Percentiles rank a stretch among this genome's conserved stretches.
phyloP scores from a whole-genome alignment of 1,140 invertebrate species.

The Cotesia chilonis region DNA sequence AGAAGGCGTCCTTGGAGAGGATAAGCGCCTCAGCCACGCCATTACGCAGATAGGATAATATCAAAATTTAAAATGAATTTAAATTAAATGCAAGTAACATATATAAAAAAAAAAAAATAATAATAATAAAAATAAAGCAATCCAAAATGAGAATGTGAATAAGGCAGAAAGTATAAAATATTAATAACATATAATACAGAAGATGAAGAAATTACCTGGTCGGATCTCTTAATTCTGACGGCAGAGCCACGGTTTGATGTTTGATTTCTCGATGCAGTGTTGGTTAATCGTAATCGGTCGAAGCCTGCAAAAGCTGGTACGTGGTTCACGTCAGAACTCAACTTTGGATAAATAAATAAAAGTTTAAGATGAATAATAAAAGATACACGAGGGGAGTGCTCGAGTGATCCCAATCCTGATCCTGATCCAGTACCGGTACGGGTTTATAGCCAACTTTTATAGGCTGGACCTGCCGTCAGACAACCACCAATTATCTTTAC shows the following conservation, averaged over 20 bases:
- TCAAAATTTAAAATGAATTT: no score
- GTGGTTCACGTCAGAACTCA: no score
- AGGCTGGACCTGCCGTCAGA: conserved; percentile 44
- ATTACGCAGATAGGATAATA: conserved; percentile 15
- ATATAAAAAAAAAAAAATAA: neutral
- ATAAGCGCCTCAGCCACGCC: conserved; percentile 29
- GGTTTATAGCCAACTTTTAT: conserved; percentile 33
- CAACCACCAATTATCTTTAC: conserved; percentile 63
- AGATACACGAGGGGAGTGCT: conserved; percentile 10
- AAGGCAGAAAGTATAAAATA: conserved; percentile 32
- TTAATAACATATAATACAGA: no score
- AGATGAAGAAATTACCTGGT: conserved; percentile 62
- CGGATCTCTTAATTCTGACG: conserved; percentile 63
- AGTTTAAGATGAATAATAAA: neutral
- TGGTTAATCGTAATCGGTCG: no score
- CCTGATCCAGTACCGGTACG: neutral
- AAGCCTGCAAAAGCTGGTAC: no score
- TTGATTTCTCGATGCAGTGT: neutral
- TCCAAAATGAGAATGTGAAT: conserved; percentile 26
- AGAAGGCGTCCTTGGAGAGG: conserved; percentile 31
- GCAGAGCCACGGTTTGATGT: conserved; percentile 8
- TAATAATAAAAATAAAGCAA: neutral
- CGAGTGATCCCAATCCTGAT: neutral
- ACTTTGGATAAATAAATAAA: neutral
- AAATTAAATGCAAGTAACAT: no score